A percentile compares a stretch with the other conserved stretches of the same genome.
Conservation (phyloP, 1,140 invertebrate species). For the Drosophila pandora region DNA sequence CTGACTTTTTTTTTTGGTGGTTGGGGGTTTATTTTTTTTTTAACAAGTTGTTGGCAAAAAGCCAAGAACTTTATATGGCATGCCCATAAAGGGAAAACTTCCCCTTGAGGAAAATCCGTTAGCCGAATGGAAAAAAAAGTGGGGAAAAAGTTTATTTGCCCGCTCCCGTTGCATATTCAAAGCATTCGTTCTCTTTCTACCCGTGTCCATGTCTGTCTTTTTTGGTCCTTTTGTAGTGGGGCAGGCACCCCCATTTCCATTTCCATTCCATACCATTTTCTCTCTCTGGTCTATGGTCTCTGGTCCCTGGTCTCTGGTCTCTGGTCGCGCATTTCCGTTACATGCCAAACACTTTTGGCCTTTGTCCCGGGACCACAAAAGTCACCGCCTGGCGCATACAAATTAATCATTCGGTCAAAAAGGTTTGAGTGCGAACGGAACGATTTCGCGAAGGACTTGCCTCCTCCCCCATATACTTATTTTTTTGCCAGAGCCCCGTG, state of each 20-base stretch:
- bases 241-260: neutral
- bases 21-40: constrained; percentile 15
- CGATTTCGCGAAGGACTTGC: constrained; percentile 15
- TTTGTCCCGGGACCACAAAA: constrained; percentile 76
- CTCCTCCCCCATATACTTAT: no score
- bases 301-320: constrained; percentile 55
- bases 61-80: constrained; percentile 65
- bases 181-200: constrained; percentile 25
- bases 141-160: constrained; percentile 62
- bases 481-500: constrained; percentile 2
- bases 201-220: constrained; percentile 23
- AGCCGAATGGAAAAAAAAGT: constrained; percentile 34
- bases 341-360: constrained; percentile 80
- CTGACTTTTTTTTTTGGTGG: constrained; percentile 10
- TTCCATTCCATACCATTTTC: constrained; percentile 16
- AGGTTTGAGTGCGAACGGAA: constrained; percentile 57
- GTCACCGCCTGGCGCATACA: constrained; percentile 76
- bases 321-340: constrained; percentile 77
- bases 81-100: constrained; percentile 49
- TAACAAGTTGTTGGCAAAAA: constrained; percentile 76
- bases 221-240: neutral
- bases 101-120: constrained; percentile 58
- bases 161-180: constrained; percentile 67
- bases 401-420: constrained; percentile 74
- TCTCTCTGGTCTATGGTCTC: constrained; percentile 56